Evolutionary conservation across 2,888 invertebrate species (phyloP).

Genomic region (Hydrotaea diabolus): DNA sequence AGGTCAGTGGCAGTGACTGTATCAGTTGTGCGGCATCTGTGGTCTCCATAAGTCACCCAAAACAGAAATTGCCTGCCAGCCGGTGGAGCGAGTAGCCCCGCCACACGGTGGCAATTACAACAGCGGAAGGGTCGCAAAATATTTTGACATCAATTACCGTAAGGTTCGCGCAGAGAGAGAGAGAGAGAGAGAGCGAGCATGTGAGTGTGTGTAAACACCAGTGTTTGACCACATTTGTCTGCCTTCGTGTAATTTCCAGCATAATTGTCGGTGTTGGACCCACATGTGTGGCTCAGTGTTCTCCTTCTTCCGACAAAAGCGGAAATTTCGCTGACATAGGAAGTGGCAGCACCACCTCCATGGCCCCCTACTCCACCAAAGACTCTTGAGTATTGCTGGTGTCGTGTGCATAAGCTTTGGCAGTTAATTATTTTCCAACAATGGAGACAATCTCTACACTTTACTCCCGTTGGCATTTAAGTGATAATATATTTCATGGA

Average conservation of each 20-base stretch:
- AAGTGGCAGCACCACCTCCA: not conserved
- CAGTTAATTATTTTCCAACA: conserved; percentile 26
- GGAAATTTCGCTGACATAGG: conserved; percentile 3
- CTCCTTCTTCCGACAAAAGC: not conserved
- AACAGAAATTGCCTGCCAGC: not conserved
- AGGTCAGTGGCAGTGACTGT: conserved; percentile 20
- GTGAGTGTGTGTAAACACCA: not conserved
- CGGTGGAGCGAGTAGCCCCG: no score
- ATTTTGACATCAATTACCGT: conserved; percentile 46
- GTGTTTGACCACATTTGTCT: conserved; percentile 27
- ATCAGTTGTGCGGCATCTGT: conserved; percentile 48
- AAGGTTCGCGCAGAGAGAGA: not conserved
- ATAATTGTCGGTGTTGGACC: conserved; percentile 41
- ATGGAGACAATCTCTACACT: conserved; percentile 19
- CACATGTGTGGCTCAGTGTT: not conserved
- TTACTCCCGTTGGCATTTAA: conserved; percentile 18
- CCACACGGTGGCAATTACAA: conserved; percentile 37
- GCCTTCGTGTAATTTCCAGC: conserved; percentile 20
- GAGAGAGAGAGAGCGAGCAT: not conserved
- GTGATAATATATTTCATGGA: conserved; percentile 10
- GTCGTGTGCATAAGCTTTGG: conserved; percentile 4
- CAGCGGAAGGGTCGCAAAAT: conserved; percentile 51
- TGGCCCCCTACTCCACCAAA: not conserved
- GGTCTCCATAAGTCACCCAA: conserved; percentile 46
- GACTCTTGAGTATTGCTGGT: not conserved